These are phyloP conservation scores for Pangasius sanitwongsei DNA, from an alignment of 2,797 vertebrate genomes.

Conservation along the genomic window DNA sequence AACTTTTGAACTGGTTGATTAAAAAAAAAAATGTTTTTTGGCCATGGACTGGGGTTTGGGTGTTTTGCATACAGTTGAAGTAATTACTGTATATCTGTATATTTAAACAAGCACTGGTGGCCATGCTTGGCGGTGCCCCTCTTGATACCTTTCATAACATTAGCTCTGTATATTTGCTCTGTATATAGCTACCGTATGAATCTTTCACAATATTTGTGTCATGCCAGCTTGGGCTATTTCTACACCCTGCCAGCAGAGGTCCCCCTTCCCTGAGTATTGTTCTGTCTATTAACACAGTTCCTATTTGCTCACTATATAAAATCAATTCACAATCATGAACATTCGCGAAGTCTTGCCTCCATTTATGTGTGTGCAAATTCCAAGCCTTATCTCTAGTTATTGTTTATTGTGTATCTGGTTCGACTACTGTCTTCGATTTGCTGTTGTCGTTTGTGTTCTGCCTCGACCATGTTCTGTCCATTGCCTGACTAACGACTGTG, in stretches of 20 bases:
- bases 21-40: background rate
- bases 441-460: too few species aligned
- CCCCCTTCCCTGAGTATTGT: background rate
- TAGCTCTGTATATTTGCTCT: too few species aligned
- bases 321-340: background rate
- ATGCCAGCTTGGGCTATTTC: background rate
- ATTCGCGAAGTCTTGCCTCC: background rate
- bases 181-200: too few species aligned
- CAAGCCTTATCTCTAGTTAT: background rate
- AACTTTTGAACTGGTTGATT: background rate
- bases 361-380: background rate
- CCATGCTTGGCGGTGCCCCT: background rate
- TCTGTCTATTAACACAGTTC: background rate
- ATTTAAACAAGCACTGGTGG: background rate
- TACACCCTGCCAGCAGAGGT: background rate
- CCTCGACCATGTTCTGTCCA: too few species aligned
- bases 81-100: background rate
- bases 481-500: background rate
- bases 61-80: background rate
- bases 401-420: background rate
- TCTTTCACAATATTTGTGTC: too few species aligned
- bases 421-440: background rate
- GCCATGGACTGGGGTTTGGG: background rate
- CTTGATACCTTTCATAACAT: background rate
- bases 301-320: background rate